Base-by-base conservation (phyloP, 2,797 vertebrate species). In the Phoeniculus purpureus region DNA sequence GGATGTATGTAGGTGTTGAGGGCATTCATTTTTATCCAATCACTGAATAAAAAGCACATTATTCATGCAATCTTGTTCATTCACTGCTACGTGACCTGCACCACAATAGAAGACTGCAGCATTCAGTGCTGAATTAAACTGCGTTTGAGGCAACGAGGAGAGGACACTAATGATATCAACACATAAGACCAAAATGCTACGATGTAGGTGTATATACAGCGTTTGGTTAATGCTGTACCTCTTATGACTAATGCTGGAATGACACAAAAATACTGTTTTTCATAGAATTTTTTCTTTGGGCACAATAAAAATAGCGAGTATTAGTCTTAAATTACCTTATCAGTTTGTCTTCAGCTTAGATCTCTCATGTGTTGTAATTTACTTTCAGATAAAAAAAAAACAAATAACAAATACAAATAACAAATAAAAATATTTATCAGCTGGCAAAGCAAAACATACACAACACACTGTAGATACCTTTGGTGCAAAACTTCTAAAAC, bases 1-100 rank as follows among this genome's bases (percentile, higher is more conserved):
- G 96, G 93, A 97, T 95, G 92, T 93, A 96, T 76, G 95, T 97
- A 97, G 96, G 97, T 97, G 97, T 96, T 94, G 90, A 97, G 97
- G 96, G 96, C 96, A 97, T 97, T 97, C 94, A 93, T 97, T 97
- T 97, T 96, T 97, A 97, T 95, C 97, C 97, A 96, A 96, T 96
- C 94, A 29, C 94, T 96, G 95, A 97, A 97, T 96, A 98, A 97
- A 97, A 96, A 97, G 93, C 93, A 95, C 91, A 96, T 97, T 97
- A 97, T 97, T 98, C 97, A 96, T 97, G 96, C 95, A 97, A 96
- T 97, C 95, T 95, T 96, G 95, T 96, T 97, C 97, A 96, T 97
- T 98, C 97, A 97, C 85, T 94, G 95, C 94, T 97, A 97, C 96
- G 97, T 97, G 97, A 97, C 94, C 95, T 96, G 96, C 97, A 98